Base-by-base conservation (phyloP, 2,888 invertebrate genomes). In the Agrotis clavis region DNA sequence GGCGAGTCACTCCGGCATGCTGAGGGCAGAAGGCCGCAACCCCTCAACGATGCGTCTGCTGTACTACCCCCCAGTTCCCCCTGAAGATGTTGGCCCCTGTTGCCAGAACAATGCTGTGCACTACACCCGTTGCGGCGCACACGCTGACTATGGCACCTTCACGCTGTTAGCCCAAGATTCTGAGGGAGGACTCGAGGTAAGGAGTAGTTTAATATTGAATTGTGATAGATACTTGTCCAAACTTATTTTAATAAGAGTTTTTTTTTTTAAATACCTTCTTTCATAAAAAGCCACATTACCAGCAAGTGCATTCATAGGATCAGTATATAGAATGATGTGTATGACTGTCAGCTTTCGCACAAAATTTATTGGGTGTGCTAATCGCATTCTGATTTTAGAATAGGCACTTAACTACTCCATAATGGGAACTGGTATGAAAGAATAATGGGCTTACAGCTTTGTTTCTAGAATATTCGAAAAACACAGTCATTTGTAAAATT, bases 121-220 rank as follows among this genome's bases (percentile, higher is more conserved):
- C 70, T 96, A 96, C 92, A 97, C 97, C 54, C 96, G 98, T 53
- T 98, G 97, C 88, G 97, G 97, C 2, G 97, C 97, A 1, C 98
- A 98, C 90, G 97, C 97, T 35, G 98, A 98, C 92, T 97, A 97
- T 82, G 98, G 98, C 79, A 98, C 98, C 62, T 97, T 98, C 90
- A 98, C 98, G 19, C 94, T 98, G 75, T 94, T 98, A 57, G 97
- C 98, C 51, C 97, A 98, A 93, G 98, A 98, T 90, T 97, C 97
- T 54, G 98, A 98, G 85, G 98, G 98, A 19, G 98, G 98, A 1
- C 95, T 98, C 14, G 97, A 98, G 96, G 97, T 97, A 82, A 83
- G 79, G 11, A 1, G 11, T 25, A 25, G 11, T 18, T 11, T 21
- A 53, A 30, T 9, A 16, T 51, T 54, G n/a, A 25, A 14, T 57